Conservation (phyloP, 2,888 invertebrate species). For the Drosophila tripunctata region DNA sequence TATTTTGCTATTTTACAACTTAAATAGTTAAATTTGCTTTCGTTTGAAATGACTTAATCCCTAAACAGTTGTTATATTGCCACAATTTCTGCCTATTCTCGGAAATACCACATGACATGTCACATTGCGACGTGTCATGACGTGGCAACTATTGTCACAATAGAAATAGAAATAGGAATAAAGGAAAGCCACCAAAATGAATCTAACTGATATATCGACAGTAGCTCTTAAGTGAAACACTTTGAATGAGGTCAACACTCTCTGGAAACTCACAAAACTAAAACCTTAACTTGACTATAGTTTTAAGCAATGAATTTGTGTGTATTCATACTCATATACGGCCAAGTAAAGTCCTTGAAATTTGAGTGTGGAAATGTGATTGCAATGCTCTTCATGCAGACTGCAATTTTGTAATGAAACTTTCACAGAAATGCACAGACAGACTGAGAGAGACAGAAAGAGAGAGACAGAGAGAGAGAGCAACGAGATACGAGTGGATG, state of each 20-base stretch:
- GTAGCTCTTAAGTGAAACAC: slow-evolving; percentile 3
- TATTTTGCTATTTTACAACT: no score
- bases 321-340: neutral
- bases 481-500: neutral
- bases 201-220: slow-evolving; percentile 30
- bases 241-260: neutral
- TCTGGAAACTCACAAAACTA: neutral
- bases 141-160: slow-evolving; percentile 17
- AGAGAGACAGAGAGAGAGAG: neutral
- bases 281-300: neutral
- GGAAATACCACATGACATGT: slow-evolving; percentile 3
- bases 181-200: slow-evolving; percentile 15
- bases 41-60: neutral
- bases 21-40: no score
- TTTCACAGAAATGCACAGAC: slow-evolving; percentile 31
- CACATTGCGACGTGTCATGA: slow-evolving; percentile 7
- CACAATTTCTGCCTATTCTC: slow-evolving; percentile 8
- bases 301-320: neutral
- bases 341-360: slow-evolving; percentile 5
- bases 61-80: neutral
- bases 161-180: neutral
- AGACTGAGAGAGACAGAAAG: neutral
- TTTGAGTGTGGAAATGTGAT: neutral
- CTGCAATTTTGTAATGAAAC: slow-evolving; percentile 53
- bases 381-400: slow-evolving; percentile 18